Evolutionary conservation across 2,888 invertebrate species (phyloP).

Genomic region (Tetrapedia diversipes): DNA sequence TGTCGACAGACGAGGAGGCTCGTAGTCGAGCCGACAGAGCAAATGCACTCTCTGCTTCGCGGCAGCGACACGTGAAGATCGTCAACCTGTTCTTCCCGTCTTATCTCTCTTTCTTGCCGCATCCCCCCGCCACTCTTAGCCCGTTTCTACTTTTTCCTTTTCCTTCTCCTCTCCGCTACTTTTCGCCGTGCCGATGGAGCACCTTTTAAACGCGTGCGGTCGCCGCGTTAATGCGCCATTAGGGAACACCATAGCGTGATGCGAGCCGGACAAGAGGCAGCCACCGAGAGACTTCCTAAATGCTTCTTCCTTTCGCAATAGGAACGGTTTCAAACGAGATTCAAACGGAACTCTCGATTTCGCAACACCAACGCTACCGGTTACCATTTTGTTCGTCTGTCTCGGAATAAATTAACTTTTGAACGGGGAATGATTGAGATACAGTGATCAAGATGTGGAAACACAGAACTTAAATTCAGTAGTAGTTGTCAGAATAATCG

Average conservation of each 20-base stretch:
- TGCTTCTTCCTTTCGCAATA: neutral
- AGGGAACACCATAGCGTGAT: slow-evolving; percentile 34
- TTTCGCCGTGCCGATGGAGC: slow-evolving; percentile 41
- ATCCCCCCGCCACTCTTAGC: neutral
- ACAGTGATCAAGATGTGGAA: too few relatives aligned
- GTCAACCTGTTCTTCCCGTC: slow-evolving; percentile 56
- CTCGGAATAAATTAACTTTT: too few relatives aligned
- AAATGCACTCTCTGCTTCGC: slow-evolving; percentile 65
- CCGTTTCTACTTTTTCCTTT: slow-evolving; percentile 21
- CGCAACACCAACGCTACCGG: too few relatives aligned
- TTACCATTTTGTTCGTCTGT: too few relatives aligned
- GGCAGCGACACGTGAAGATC: slow-evolving; percentile 68
- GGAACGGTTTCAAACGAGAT: neutral
- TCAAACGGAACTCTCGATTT: neutral
- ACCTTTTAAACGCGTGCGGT: slow-evolving; percentile 62
- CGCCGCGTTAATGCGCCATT: slow-evolving; percentile 67
- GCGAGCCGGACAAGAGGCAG: slow-evolving; percentile 44
- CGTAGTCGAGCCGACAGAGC: slow-evolving; percentile 40
- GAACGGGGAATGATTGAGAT: too few relatives aligned
- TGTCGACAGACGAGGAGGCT: slow-evolving; percentile 18
- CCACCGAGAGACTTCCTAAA: slow-evolving; percentile 14
- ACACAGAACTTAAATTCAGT: too few relatives aligned
- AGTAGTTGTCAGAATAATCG: too few relatives aligned
- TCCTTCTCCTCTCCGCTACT: slow-evolving; percentile 1
- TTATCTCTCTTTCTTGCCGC: slow-evolving; percentile 43